Conservation (phyloP, 2,888 invertebrate genomes). For the Apodemia zela region DNA sequence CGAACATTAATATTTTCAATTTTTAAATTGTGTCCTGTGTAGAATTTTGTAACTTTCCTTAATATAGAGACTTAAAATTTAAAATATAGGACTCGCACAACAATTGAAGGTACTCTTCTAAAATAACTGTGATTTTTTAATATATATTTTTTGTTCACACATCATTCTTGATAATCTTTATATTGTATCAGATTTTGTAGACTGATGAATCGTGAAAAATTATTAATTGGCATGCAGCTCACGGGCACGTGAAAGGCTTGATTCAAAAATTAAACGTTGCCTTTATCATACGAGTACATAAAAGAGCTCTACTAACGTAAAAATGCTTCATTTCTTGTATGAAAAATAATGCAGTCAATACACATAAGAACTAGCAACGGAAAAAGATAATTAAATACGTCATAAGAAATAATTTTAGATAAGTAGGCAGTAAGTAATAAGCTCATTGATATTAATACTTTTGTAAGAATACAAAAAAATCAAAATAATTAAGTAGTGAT, state of each 20-base stretch:
- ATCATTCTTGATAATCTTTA: background rate
- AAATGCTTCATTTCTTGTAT: background rate
- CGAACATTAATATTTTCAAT: too few relatives aligned
- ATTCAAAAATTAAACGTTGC: background rate
- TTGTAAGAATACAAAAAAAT: background rate
- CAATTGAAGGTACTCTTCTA: too few relatives aligned
- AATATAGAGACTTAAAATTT: too few relatives aligned
- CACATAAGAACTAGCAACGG: background rate
- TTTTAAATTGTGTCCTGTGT: too few relatives aligned
- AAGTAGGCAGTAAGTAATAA: background rate
- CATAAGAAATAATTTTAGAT: background rate
- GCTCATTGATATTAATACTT: background rate
- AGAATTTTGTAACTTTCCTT: too few relatives aligned
- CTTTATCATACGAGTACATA: background rate
- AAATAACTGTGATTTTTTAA: too few relatives aligned
- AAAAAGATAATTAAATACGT: background rate
- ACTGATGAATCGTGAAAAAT: slow-evolving; percentile 64
- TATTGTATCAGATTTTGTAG: slow-evolving; percentile 41
- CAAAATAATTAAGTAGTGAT: background rate
- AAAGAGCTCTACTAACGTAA: background rate
- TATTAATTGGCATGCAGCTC: slow-evolving; percentile 60
- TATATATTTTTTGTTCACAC: too few relatives aligned
- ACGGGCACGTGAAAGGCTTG: slow-evolving; percentile 39
- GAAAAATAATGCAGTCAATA: background rate
- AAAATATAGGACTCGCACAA: too few relatives aligned